phyloP scores from a whole-genome alignment of 2,888 invertebrate genomes.

The Pimpla rufipes region DNA sequence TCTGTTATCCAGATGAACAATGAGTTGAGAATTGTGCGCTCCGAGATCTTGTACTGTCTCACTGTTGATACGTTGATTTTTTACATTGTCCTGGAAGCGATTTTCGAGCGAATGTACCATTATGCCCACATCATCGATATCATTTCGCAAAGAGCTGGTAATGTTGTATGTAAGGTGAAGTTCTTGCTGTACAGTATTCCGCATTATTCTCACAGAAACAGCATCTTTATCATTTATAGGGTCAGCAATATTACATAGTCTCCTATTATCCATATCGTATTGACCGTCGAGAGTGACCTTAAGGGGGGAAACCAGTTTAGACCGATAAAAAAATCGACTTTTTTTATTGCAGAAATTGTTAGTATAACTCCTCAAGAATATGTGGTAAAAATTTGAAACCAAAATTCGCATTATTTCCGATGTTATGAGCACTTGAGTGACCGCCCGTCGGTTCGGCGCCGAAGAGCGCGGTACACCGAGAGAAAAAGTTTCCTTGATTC shows the following conservation, averaged over 20 bases:
- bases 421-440: no score
- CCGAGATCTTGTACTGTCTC: slow-evolving; percentile 32
- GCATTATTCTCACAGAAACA: slow-evolving; percentile 16
- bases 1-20: slow-evolving; percentile 32
- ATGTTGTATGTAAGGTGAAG: slow-evolving; percentile 13
- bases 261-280: slow-evolving; percentile 53
- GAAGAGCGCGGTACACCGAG: no score
- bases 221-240: slow-evolving; percentile 44
- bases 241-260: slow-evolving; percentile 54
- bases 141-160: slow-evolving; percentile 35
- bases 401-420: no score
- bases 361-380: no score
- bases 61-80: background rate
- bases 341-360: no score
- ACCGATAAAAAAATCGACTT: no score
- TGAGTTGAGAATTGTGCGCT: slow-evolving; percentile 21
- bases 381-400: no score
- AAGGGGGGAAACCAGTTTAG: no score
- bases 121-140: slow-evolving; percentile 17
- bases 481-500: no score
- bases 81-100: background rate
- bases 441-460: no score
- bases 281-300: slow-evolving; percentile 51
- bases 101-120: slow-evolving; percentile 14
- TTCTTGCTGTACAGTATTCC: slow-evolving; percentile 6